phyloP scores from a whole-genome alignment of 2,888 invertebrate species.

The Drosophila cracens region DNA sequence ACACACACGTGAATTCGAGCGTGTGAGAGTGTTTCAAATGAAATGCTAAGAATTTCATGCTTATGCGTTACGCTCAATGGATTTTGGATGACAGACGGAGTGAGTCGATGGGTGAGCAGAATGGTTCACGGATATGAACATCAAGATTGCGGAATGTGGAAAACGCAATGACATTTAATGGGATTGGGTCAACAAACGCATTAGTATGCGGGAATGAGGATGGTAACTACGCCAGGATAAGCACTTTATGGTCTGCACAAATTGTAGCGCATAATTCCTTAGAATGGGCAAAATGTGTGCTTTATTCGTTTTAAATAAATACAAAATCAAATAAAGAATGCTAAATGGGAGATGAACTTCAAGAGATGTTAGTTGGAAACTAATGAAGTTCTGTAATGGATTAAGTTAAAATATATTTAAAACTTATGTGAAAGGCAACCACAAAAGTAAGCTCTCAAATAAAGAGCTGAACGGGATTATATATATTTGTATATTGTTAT shows the following conservation, averaged over 20 bases:
- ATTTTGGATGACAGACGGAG: constrained; percentile 38
- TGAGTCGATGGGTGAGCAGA: not conserved
- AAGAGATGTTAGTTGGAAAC: not conserved
- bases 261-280: constrained; percentile 19
- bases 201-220: constrained; percentile 24
- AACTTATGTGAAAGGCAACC: not conserved
- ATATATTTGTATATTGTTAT: not conserved
- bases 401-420: not conserved
- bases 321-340: constrained; percentile 1
- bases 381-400: not conserved
- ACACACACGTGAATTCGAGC: not conserved
- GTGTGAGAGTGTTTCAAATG: constrained; percentile 28
- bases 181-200: constrained; percentile 50
- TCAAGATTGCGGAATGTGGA: constrained; percentile 13
- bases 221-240: constrained; percentile 1
- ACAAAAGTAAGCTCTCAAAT: not conserved
- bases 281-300: constrained; percentile 11
- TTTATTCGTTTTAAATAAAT: constrained; percentile 12
- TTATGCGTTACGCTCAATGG: constrained; percentile 56
- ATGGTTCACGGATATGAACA: constrained; percentile 14
- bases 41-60: constrained; percentile 44
- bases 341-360: no score
- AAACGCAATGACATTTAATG: constrained; percentile 33
- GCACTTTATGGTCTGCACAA: constrained; percentile 27
- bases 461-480: not conserved